Base-by-base conservation (phyloP, 2,888 invertebrate species). In the Stenolophus ochropezus region DNA sequence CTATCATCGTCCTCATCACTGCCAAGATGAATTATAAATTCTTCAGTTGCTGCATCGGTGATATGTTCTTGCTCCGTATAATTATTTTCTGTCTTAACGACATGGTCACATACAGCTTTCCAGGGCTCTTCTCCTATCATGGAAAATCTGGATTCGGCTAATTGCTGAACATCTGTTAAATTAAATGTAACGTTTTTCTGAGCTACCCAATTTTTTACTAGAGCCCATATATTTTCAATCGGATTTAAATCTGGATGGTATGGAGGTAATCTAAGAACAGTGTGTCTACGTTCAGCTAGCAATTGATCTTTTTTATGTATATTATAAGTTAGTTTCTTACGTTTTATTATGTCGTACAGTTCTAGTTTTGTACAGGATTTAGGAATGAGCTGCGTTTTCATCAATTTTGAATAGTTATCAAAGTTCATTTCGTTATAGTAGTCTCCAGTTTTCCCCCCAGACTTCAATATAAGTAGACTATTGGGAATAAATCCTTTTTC, bases 311-410 rank as follows among this genome's bases (percentile, higher is more conserved):
- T n/a, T 76, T 23, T 49, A 51, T 75, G 51, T n/a, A 5, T 33
- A 33, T 2, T 33, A 3, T 5, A 8, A 33, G 8, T 2, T 33
- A 1, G 5, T 2, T 33, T 33, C 4, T 33, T 33, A 33, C 8
- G 5, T 3, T 4, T 3, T 1, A 1, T 33, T 3, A 8, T 33
- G 33, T 61, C 33, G 14, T 4, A 84, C 83, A 1, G 85, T 84
- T 51, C 83, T 84, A n/a, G n/a, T n/a, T n/a, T 4, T 83, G 83
- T 16, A 84, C 84, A 18, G 87, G 56, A 76, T 86, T 86, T 11
- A n/a, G 86, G 86, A 1, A 86, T 73, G 27, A 86, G 76, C 73
- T 86, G 56, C 16, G 18, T 53, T 53, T 16, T 53, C 18, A 6
- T 53, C 16, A 53, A 18, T 16, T 53, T 53, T 53, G 18, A 53